Evolutionary conservation across 2,888 invertebrate genomes (phyloP).

Genomic region (Agrochola macilenta): DNA sequence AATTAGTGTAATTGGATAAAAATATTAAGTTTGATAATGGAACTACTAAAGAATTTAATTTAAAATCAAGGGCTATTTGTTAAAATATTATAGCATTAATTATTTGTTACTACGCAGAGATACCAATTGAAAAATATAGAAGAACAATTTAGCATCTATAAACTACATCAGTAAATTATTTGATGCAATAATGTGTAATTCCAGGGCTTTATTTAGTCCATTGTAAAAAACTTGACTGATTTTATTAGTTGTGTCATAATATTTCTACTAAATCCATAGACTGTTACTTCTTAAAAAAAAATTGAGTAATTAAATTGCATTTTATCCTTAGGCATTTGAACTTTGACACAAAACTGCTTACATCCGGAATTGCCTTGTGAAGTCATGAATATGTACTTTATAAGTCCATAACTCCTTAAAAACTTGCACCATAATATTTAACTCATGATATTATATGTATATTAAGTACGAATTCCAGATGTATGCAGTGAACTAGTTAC

Average conservation of each 20-base stretch:
- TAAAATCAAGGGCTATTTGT: background rate
- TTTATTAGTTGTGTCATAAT: background rate
- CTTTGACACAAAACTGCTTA: background rate
- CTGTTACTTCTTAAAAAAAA: constrained; percentile 1
- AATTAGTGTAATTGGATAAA: constrained; percentile 57
- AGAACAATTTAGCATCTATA: background rate
- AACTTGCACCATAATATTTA: background rate
- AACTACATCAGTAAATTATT: background rate
- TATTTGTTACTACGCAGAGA: background rate
- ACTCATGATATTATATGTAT: background rate
- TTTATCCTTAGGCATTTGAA: constrained; percentile 5
- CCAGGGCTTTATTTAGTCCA: background rate
- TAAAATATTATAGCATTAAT: background rate
- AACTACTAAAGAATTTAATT: constrained; percentile 1
- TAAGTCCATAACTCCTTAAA: background rate
- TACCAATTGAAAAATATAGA: background rate
- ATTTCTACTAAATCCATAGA: background rate
- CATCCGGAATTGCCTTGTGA: background rate
- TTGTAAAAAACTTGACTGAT: background rate
- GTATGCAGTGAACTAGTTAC: background rate
- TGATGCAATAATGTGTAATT: background rate
- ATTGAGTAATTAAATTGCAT: background rate
- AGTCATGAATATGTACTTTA: background rate
- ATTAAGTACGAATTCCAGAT: background rate
- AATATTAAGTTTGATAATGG: constrained; percentile 32